Percentiles rank a stretch among this genome's conserved stretches.
These are phyloP conservation scores for Pluvialis apricaria DNA, from an alignment of 2,113 vertebrate genomes.

Conservation along the genomic window DNA sequence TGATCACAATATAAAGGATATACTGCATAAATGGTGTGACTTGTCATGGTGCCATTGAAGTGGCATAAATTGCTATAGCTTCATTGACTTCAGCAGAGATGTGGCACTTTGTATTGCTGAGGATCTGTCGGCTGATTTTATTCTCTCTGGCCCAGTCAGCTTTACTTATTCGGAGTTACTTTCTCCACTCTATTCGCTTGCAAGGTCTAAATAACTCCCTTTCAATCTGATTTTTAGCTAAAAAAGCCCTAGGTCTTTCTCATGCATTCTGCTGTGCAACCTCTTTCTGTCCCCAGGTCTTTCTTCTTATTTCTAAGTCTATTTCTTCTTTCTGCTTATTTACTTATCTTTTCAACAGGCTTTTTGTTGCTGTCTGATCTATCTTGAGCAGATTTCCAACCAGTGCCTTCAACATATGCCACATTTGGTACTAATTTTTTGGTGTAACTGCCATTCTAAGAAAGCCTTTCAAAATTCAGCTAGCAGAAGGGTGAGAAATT, in stretches of 20 bases:
- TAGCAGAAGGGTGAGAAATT: not conserved
- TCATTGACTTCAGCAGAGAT: not conserved
- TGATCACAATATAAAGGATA: not conserved
- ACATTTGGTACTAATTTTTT: not conserved
- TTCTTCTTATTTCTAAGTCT: not conserved
- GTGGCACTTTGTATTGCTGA: not conserved
- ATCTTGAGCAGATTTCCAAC: not conserved
- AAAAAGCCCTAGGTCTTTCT: conserved; percentile 4
- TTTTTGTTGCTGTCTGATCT: not conserved
- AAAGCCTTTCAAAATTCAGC: not conserved
- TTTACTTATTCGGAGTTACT: conserved; percentile 28
- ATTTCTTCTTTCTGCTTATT: not conserved
- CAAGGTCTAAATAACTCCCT: conserved; percentile 6
- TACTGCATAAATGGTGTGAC: not conserved
- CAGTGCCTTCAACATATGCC: not conserved
- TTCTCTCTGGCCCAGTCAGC: conserved; percentile 37
- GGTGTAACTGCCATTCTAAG: not conserved
- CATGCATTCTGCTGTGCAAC: not conserved
- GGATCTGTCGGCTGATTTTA: not conserved
- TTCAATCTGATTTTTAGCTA: conserved; percentile 30
- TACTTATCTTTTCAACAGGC: not conserved
- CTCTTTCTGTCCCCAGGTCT: not conserved
- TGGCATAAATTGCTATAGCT: conserved; percentile 7
- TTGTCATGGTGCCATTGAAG: not conserved
- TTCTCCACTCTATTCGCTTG: conserved; percentile 26